Evolutionary conservation across 2,113 vertebrate species (phyloP).

Genomic region (Echinops telfairi): DNA sequence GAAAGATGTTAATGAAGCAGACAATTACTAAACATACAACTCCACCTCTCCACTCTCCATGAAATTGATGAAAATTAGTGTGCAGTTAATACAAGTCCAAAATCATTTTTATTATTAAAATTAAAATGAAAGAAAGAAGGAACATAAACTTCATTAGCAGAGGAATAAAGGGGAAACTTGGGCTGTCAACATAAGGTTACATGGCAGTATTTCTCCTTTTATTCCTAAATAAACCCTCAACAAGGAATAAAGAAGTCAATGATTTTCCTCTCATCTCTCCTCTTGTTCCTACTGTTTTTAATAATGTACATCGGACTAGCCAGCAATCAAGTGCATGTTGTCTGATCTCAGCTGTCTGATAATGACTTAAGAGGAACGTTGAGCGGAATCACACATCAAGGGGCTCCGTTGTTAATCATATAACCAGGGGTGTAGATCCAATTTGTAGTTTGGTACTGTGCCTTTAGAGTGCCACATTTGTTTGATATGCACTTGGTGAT

Average conservation of each 20-base stretch:
- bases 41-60: neutral
- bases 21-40: neutral
- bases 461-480: slow-evolving; percentile 72
- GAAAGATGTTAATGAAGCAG: neutral
- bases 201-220: slow-evolving; percentile 62
- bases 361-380: slow-evolving; percentile 78
- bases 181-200: slow-evolving; percentile 48
- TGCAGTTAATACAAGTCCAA: slow-evolving; percentile 54
- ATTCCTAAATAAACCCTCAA: slow-evolving; percentile 75
- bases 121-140: neutral
- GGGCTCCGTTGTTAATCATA: slow-evolving; percentile 74
- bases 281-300: slow-evolving; percentile 81
- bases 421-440: slow-evolving; percentile 81
- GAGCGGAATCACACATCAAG: slow-evolving; percentile 84
- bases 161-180: slow-evolving; percentile 35
- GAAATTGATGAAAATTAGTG: slow-evolving; percentile 18
- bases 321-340: slow-evolving; percentile 82
- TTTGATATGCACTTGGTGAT: slow-evolving; percentile 76
- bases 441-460: slow-evolving; percentile 82
- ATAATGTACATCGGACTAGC: slow-evolving; percentile 83
- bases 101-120: slow-evolving; percentile 48
- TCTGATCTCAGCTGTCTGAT: slow-evolving; percentile 85
- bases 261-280: slow-evolving; percentile 69
- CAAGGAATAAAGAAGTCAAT: slow-evolving; percentile 75
- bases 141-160: slow-evolving; percentile 56